Percentiles rank a stretch among this genome's conserved stretches.
Conservation (phyloP, 2,888 invertebrate genomes). For the Magallana nippona region DNA sequence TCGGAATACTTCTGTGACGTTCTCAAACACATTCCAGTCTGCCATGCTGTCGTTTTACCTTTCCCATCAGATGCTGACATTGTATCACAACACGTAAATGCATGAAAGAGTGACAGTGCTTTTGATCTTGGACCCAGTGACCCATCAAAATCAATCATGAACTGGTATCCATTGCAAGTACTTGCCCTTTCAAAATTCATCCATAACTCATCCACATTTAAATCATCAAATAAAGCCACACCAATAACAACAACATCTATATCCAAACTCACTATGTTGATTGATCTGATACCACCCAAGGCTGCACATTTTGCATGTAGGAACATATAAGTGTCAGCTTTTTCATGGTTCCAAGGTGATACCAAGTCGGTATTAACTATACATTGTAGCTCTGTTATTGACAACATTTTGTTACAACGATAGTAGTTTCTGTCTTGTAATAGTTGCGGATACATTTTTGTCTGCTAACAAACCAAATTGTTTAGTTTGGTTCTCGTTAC, state of each 20-base stretch:
- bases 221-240: neutral
- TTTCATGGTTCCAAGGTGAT: constrained; percentile 52
- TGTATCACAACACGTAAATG: no score
- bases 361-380: neutral
- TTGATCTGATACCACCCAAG: neutral
- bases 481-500: neutral
- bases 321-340: constrained; percentile 54
- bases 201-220: neutral
- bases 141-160: neutral
- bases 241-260: neutral
- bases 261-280: no score
- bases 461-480: neutral
- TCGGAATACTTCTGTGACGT: no score
- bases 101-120: no score
- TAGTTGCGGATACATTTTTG: neutral
- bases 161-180: neutral
- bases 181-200: neutral
- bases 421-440: neutral
- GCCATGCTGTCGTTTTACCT: no score
- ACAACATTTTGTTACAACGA: neutral
- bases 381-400: neutral
- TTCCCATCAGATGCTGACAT: no score
- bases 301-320: constrained; percentile 12
- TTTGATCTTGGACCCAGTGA: neutral
- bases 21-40: no score